Base-by-base conservation (phyloP, 2,113 vertebrate species). In the Acanthochromis polyacanthus region DNA sequence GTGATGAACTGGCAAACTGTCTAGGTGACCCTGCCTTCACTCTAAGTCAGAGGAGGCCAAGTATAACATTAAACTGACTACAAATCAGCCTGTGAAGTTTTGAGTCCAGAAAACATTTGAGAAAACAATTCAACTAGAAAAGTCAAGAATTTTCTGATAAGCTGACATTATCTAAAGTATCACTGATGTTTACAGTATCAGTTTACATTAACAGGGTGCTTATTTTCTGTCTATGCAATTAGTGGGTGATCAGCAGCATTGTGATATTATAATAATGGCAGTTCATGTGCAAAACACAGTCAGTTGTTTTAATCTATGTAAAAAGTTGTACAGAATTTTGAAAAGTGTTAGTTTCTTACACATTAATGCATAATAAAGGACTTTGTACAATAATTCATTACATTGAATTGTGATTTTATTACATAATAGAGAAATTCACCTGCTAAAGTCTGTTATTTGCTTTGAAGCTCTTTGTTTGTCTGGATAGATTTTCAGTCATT, bases 191-290 rank as follows among this genome's bases (percentile, higher is more conserved):
- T 89, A 86, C 84, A 86, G 8, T 67, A 51, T 71, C 7, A 6
- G 63, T 89, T 83, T 83, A 86, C 69, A 81, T 86, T 81, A 83
- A 71, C 40, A 76, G 80, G 87, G 91, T 94, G 92, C 91, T 94
- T 91, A 70, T 87, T 92, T 87, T 90, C 71, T 84, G 91, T 91
- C 93, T 94, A 94, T 95, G 93, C 93, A 94, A 95, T 74, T 58
- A 71, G 83, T 75, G 67, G 77, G 81, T 91, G 92, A 88, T 78
- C 83, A 89, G 25, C 71, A 68, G 81, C 70, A 63, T 81, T 86
- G 83, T 77, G 72, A 86, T 88, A 45, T 40, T 76, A 71, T 57
- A n/a, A 64, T 78, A 65, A 87, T 30, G 71, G 60, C 28, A 82
- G 55, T 83, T 80, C 87, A 73, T 86, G 65, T 83, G 61, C n/a